phyloP scores from a whole-genome alignment of 2,797 vertebrate genomes.

The Dipus sagitta region DNA sequence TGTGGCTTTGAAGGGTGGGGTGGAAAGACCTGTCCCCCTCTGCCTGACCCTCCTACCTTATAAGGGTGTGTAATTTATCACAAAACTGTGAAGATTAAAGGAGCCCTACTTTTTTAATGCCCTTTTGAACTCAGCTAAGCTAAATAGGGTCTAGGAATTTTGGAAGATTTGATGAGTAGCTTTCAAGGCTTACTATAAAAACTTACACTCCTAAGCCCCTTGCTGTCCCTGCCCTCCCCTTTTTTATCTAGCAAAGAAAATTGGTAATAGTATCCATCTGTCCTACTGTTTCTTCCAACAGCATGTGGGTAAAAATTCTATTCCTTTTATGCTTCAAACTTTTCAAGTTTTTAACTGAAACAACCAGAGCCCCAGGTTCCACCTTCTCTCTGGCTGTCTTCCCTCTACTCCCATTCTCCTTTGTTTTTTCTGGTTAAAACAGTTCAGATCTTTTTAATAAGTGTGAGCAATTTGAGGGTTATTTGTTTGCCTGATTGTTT shows the following conservation, averaged over 20 bases:
- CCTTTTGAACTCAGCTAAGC: slow-evolving; percentile 65
- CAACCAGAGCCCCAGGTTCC: not conserved
- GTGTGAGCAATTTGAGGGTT: not conserved
- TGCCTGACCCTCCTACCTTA: slow-evolving; percentile 15
- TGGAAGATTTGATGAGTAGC: slow-evolving; percentile 51
- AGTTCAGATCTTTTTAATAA: slow-evolving; percentile 38
- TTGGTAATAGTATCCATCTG: slow-evolving; percentile 36
- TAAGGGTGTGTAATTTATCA: slow-evolving; percentile 61
- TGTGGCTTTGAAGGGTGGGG: slow-evolving; percentile 46
- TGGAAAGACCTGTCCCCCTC: slow-evolving; percentile 32
- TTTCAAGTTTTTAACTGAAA: slow-evolving; percentile 44
- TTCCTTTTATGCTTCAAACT: slow-evolving; percentile 3
- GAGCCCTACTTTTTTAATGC: slow-evolving; percentile 66
- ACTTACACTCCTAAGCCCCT: not conserved
- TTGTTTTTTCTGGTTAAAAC: slow-evolving; percentile 46
- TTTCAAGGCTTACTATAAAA: slow-evolving; percentile 65
- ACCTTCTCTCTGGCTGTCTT: not conserved
- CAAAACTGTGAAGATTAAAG: slow-evolving; percentile 76
- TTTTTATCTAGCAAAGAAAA: slow-evolving; percentile 41
- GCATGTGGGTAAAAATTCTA: slow-evolving; percentile 12
- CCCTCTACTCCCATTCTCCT: not conserved
- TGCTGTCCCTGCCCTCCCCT: not conserved
- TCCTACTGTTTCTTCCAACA: slow-evolving; percentile 38
- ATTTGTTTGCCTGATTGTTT: no score
- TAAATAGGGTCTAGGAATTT: slow-evolving; percentile 50